Base-by-base conservation (phyloP, 2,888 invertebrate genomes). In the Perizoma affinitatum region DNA sequence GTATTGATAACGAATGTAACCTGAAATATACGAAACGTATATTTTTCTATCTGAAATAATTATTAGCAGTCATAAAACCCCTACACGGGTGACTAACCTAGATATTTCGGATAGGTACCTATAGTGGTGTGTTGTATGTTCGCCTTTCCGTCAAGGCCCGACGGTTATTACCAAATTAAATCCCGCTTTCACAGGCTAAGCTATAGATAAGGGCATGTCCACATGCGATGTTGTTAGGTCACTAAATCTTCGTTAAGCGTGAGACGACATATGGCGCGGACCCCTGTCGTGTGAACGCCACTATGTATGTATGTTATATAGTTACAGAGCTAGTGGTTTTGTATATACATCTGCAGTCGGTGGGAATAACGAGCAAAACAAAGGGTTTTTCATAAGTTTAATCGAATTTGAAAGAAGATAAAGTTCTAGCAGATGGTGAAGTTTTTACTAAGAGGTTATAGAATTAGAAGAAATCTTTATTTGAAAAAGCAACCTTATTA, bases 181-280 rank as follows among this genome's bases (percentile, higher is more conserved):
- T 43, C 50, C 43, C 51, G 60, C 49, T 60, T 54, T 54, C 64
- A 51, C 61, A 52, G 43, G 47, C 60, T 54, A 50, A 46, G 55
- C 56, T 63, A 65, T 62, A 67, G 69, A 69, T 69, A 69, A 69
- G 58, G 66, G 62, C 49, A 42, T 60, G 64, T 64, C 63, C 70
- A 74, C 67, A 72, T 70, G 72, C 66, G 66, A 72, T 71, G 71
- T 69, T 72, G 78, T 75, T 71, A 71, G 76, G 73, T 75, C 78
- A 81, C 77, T 87, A 87, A 85, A 86, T 87, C 85, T 86, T 86
- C 82, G 82, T 86, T 86, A 82, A 78, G 75, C 75, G 73, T 64
- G 69, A 71, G 74, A 68, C 78, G 78, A 81, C 81, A 81, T 72
- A 79, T 78, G 80, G 78, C 74, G 68, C 61, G 66, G 68, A 70